These are phyloP conservation scores for Oscheius myriophilus DNA, from an alignment of 2,888 invertebrate species.

Conservation along the genomic window DNA sequence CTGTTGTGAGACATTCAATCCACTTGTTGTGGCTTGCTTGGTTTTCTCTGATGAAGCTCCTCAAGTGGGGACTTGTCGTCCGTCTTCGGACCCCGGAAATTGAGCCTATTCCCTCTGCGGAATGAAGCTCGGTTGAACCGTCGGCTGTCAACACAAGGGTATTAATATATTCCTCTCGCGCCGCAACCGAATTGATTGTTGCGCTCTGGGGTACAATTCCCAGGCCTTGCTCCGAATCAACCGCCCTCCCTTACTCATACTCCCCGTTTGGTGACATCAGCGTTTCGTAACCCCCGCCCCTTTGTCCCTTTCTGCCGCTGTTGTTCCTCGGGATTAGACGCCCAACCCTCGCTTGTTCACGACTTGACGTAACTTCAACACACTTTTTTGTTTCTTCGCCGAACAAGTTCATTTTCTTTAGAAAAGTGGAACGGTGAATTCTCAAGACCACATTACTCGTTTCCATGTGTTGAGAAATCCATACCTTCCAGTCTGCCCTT, in stretches of 20 bases:
- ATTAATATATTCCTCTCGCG: conserved; percentile 15
- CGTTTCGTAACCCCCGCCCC: neutral
- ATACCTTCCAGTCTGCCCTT: no score
- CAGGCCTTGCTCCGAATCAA: conserved; percentile 1
- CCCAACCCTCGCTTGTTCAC: neutral
- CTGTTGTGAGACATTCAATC: no score
- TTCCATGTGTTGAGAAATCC: no score
- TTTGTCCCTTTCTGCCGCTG: conserved; percentile 6
- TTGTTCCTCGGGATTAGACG: conserved; percentile 19
- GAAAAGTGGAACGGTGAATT: no score
- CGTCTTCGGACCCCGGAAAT: neutral
- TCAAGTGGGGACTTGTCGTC: neutral
- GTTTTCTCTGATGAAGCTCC: conserved; percentile 8
- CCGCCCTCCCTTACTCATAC: neutral
- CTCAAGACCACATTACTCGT: no score
- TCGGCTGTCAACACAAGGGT: conserved; percentile 4
- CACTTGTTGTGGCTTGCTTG: no score
- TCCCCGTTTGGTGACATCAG: no score
- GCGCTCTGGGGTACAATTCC: conserved; percentile 1
- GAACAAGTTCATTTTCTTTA: neutral
- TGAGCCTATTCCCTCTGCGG: conserved; percentile 5
- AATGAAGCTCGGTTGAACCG: conserved; percentile 9
- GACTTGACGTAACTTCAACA: neutral
- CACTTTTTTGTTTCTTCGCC: neutral
- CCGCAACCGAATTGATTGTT: conserved; percentile 22